Percentiles rank a stretch among this genome's conserved stretches.
These are phyloP conservation scores for Balanococcus diminutus DNA, from an alignment of 2,888 invertebrate genomes.

Conservation along the genomic window DNA sequence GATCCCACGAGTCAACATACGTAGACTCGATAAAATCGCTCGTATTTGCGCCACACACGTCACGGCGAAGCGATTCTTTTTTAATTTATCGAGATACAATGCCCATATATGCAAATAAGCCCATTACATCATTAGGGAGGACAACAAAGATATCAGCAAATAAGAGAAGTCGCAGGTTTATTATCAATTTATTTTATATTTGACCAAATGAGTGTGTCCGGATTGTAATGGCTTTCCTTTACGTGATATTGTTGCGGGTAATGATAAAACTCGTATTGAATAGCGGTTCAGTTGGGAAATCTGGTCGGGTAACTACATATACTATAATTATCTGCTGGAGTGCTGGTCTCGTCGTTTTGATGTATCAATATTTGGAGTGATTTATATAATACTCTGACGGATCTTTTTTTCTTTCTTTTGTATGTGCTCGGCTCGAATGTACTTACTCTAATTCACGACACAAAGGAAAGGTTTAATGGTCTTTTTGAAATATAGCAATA, in stretches of 20 bases:
- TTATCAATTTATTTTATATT: slow-evolving; percentile 1
- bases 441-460: background rate
- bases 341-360: background rate
- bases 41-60: background rate
- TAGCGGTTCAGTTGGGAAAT: background rate
- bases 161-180: background rate
- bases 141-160: background rate
- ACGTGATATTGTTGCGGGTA: background rate
- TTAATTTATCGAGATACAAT: background rate
- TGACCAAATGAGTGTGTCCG: background rate
- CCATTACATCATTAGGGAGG: background rate
- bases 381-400: background rate
- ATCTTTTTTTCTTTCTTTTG: background rate
- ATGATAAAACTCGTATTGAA: background rate
- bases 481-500: background rate
- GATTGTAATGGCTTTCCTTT: slow-evolving; percentile 11
- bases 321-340: background rate
- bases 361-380: slow-evolving; percentile 11
- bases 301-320: background rate
- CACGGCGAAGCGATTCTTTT: background rate
- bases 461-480: background rate
- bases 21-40: background rate
- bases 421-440: background rate
- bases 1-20: background rate
- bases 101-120: background rate